These are phyloP conservation scores for Drosophila nebulosa DNA, from an alignment of 1,140 invertebrate species.

Conservation along the genomic window DNA sequence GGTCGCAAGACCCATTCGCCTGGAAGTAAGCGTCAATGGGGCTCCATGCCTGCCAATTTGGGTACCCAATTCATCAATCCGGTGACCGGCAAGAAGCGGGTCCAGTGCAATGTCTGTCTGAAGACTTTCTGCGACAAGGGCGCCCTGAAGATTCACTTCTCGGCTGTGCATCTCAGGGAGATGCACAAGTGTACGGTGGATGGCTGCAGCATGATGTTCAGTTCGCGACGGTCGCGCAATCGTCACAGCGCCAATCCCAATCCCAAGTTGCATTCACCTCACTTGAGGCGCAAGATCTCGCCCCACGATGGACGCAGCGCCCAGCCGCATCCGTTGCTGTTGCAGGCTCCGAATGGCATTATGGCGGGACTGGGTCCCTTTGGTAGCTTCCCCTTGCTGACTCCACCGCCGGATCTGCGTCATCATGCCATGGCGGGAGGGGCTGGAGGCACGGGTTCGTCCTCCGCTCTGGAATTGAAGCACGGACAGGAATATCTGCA, in stretches of 20 bases:
- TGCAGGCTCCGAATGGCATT: constrained; percentile 87
- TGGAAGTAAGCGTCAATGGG: constrained; percentile 92
- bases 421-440: constrained; percentile 83
- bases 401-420: constrained; percentile 87
- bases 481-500: constrained; percentile 80
- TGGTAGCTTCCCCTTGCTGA: constrained; percentile 88
- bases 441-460: constrained; percentile 83
- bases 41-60: constrained; percentile 91
- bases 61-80: constrained; percentile 95
- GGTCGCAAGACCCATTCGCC: constrained; percentile 90
- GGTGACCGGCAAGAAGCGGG: constrained; percentile 95
- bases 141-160: constrained; percentile 99
- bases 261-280: constrained; percentile 98
- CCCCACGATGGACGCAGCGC: constrained; percentile 95
- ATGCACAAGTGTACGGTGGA: constrained; percentile 99
- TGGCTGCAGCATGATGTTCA: constrained; percentile 99
- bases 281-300: constrained; percentile 94
- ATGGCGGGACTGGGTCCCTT: constrained; percentile 87
- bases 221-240: constrained; percentile 96
- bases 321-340: constrained; percentile 89
- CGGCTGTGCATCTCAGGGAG: constrained; percentile 98
- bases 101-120: constrained; percentile 98
- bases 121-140: constrained; percentile 99
- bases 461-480: constrained; percentile 82
- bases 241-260: constrained; percentile 99